Base-by-base conservation (phyloP, 2,888 invertebrate genomes). In the Dysmachus trigonus region DNA sequence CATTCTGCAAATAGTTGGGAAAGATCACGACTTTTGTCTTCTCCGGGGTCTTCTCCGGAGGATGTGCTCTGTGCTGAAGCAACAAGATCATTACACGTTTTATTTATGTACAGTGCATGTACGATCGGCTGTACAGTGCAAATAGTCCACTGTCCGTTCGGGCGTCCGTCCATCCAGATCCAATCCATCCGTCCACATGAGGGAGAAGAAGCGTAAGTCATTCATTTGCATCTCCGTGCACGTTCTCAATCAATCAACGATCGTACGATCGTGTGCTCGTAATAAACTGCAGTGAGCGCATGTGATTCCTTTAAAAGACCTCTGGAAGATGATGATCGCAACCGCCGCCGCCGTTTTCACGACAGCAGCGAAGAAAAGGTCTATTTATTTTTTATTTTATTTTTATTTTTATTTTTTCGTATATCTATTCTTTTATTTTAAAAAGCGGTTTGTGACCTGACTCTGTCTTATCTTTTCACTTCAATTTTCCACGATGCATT, bases 191-290 rank as follows among this genome's bases (percentile, higher is more conserved):
- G 3, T 62, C 62, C 62, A 62, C 13, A 62, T 62, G 27, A 62
- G 27, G 62, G 27, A 22, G 6, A n/a, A 51, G 27, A 47, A 86
- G 62, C 72, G 30, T 82, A 83, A 85, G 76, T 85, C 79, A 87
- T 87, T 85, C 85, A 87, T 87, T 87, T 87, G 87, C 87, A 87
- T 87, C 85, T 76, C 82, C 87, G 85, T 87, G 85, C 87, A 87
- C 87, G 87, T 85, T 87, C 83, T 85, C 85, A 82, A 87, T 87
- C 87, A 87, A 87, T 87, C 87, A 87, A 85, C 35, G 77, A 85
- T 74, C 85, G 31, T 85, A 22, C 30, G 86, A 86, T 86, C 86
- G 86, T 86, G 86, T 86, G 85, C 72, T 85, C 79, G 33, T 85
- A 77, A 86, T 86, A 85, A 85, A 85, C 85, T 51, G 10, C 41